Base-by-base conservation (phyloP, 2,888 invertebrate genomes). In the Agonopterix subpropinquella region DNA sequence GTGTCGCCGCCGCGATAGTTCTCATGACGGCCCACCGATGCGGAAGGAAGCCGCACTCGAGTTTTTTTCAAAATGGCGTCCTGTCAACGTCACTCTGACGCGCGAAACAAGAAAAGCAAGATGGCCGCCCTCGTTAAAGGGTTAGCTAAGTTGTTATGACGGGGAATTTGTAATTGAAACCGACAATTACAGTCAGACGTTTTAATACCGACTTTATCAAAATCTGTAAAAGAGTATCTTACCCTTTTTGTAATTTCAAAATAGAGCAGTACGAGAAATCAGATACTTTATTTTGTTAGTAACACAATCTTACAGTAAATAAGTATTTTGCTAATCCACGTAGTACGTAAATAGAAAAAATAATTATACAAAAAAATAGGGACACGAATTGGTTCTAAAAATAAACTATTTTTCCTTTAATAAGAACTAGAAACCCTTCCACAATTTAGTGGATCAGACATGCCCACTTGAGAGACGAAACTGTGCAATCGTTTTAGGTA, bases 1-100 rank as follows among this genome's bases (percentile, higher is more conserved):
- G 86, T 83, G 86, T 82, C 73, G 76, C 78, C 78, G 62, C 77
- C 79, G 61, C 78, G 73, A 78, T 84, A 84, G 82, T 85, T 84
- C 85, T 85, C 80, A 80, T 82, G 76, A 77, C 77, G 73, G 78
- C 80, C 76, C 74, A 77, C 78, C 79, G 84, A 78, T 70, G 82
- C 80, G 85, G 82, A 88, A 88, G 82, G 85, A 87, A 88, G 85
- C 87, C 85, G 77, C 77, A 77, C 82, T 85, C 71, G 70, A 84
- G 36, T 78, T 74, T 84, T 81, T 87, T 87, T 80, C 81, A 88
- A 88, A 84, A 88, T 88, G 88, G 88, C 88, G 65, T 77, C 79
- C 67, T 85, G 78, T 80, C 82, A 85, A 79, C 70, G 75, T 83
- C 78, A 83, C 62, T 70, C 66, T 81, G 78, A 79, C 75, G 76